Evolutionary conservation across 2,888 invertebrate genomes (phyloP), one percentile per base, ranked within the genome.

Genomic region (Lamellibrachia columna): DNA sequence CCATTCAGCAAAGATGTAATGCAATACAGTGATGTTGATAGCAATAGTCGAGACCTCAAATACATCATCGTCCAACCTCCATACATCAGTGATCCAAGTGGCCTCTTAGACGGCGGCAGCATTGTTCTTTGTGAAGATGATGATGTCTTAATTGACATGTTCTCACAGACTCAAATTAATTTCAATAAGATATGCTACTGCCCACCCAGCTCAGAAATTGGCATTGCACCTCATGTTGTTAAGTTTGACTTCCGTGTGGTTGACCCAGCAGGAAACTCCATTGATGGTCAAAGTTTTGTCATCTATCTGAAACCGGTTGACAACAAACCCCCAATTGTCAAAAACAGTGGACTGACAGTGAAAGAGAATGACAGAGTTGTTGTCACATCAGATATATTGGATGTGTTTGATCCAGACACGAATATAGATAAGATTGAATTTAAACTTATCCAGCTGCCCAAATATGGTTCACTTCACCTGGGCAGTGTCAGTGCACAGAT

Each of bases 81-180:
- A 0, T 95, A 94, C 93, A 96, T 96, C 94, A 95, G 95, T 2
- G 96, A 96, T 93, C 91, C 92, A 52, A 95, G 95, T 92, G 95
- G 95, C 52, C 95, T 95, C 0, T 91, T 95, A 92, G 95, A 94
- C 92, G 95, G 96, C 9, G 96, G 96, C 7, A 93, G 94, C 52
- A 94, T 96, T 55, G 95, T 96, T 28, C 93, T 95, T 22, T 95
- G 96, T 93, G 95, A 96, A 58, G 94, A 95, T 90, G 95, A 95
- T 22, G 94, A 94, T n/a, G 92, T 92, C 15, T 93, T 94, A 92
- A 94, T 96, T 22, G 93, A 92, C 11, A 94, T 94, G 55, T 96
- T 96, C 93, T 95, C 95, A 0, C 96, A 96, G 93, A 95, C 96
- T 9, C 95, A 96, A 94, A 94, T 96, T n/a, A 96, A 96, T 93